These are phyloP conservation scores for Eucidaris tribuloides DNA, from an alignment of 35 echinoderm and acorn worm genomes.

Conservation along the genomic window DNA sequence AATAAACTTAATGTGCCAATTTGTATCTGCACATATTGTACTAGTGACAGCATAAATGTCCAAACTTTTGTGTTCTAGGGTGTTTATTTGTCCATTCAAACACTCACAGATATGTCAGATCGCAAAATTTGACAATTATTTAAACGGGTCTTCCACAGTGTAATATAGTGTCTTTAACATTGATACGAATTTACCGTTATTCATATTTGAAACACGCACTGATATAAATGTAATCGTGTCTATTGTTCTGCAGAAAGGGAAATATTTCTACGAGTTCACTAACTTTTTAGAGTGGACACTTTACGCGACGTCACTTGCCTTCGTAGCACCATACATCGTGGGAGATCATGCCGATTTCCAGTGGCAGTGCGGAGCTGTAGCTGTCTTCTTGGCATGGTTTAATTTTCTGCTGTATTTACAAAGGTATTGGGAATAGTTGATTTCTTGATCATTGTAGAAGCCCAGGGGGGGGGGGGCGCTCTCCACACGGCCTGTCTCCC, in stretches of 20 bases:
- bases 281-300: constrained; percentile 76
- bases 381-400: constrained; percentile 84
- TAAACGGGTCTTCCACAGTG: no score
- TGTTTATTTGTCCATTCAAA: no score
- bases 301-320: constrained; percentile 44
- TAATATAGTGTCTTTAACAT: not conserved
- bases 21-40: no score
- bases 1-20: no score
- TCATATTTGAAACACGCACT: not conserved
- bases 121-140: no score
- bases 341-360: constrained; percentile 5
- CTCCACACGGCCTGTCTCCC: no score
- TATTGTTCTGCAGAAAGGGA: constrained; percentile 38
- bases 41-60: not conserved
- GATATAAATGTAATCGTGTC: not conserved
- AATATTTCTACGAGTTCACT: constrained; percentile 68
- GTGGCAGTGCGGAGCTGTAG: constrained; percentile 59
- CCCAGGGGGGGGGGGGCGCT: no score
- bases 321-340: constrained; percentile 41
- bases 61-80: no score
- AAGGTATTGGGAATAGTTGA: constrained; percentile 24
- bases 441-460: not conserved
- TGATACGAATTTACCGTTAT: not conserved
- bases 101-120: no score
- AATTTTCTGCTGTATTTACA: constrained; percentile 82